Conservation (phyloP, 35 echinoderm and acorn worm species). For the Chiridota heheva region DNA sequence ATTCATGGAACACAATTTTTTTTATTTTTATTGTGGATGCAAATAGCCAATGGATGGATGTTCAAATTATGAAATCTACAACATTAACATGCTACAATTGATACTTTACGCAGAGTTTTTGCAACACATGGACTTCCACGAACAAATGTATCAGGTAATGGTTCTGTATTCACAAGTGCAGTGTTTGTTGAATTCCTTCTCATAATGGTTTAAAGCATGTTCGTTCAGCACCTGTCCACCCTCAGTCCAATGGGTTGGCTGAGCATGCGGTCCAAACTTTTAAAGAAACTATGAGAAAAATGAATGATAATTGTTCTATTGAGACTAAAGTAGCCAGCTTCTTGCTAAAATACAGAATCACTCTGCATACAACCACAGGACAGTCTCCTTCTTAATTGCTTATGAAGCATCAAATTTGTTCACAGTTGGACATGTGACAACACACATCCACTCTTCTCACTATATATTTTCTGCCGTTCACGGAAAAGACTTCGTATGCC, state of each 20-base stretch:
- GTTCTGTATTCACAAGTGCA: slow-evolving; percentile 44
- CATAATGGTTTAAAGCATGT: slow-evolving; percentile 65
- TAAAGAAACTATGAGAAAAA: slow-evolving; percentile 27
- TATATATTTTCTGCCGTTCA: too few species aligned
- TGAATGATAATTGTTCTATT: not conserved
- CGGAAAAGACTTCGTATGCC: too few species aligned
- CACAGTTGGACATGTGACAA: not conserved
- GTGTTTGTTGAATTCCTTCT: slow-evolving; percentile 60
- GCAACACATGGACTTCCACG: slow-evolving; percentile 63
- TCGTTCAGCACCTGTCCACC: slow-evolving; percentile 44
- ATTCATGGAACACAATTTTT: slow-evolving; percentile 47
- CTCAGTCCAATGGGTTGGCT: slow-evolving; percentile 49
- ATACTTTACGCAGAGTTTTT: slow-evolving; percentile 39
- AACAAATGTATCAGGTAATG: slow-evolving; percentile 68
- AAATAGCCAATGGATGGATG: slow-evolving; percentile 63
- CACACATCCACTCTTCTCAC: too few species aligned
- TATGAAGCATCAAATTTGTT: slow-evolving; percentile 10
- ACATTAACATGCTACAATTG: slow-evolving; percentile 54
- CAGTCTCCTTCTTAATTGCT: slow-evolving; percentile 30
- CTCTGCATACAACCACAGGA: slow-evolving; percentile 48
- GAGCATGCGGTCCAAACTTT: slow-evolving; percentile 52
- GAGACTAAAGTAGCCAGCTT: slow-evolving; percentile 30
- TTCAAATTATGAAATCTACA: slow-evolving; percentile 38
- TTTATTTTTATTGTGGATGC: slow-evolving; percentile 66
- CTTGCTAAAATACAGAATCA: slow-evolving; percentile 27